Evolutionary conservation across 2,888 invertebrate genomes (phyloP), one percentile per base, ranked within the genome.

Genomic region (Diploptera punctata): DNA sequence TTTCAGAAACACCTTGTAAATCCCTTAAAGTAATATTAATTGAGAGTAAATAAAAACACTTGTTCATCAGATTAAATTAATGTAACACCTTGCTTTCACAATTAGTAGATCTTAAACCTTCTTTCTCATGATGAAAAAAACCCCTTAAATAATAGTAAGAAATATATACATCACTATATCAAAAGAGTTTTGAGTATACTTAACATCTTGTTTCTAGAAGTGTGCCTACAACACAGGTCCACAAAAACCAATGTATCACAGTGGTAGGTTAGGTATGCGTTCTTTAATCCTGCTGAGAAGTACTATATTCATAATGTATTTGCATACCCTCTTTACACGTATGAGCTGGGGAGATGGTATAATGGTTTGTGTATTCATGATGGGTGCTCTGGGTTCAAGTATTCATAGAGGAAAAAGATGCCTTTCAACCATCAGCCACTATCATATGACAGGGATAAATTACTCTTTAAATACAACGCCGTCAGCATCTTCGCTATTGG

Each of bases 381-480:
- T 33, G 38, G 24, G 44, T 67, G 67, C 67, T 31, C n/a, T 29
- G 24, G 26, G 62, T 52, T 33, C 33, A 68, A 52, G 68, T 68
- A 68, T 68, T 68, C 68, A 68, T 68, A 33, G 33, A 68, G 52
- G 9, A 33, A n/a, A 47, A 38, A 26, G 26, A 60, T 33, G 43
- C 62, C 62, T 43, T 62, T 43, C 29, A 33, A 43, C 62, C 61
- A 61, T 49, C 18, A 49, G 21, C 49, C 21, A 38, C 16, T 43
- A 33, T 21, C 62, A n/a, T 47, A n/a, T 26, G 70, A 70, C 60
- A 47, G 62, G 70, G 73, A 71, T 67, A 68, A 68, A 74, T 74
- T 62, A 54, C 71, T 54, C 71, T 73, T 71, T 71, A 74, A 74
- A 68, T 62, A 52, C 68, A 57, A 54, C 43, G n/a, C n/a, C n/a